phyloP scores from a whole-genome alignment of 2,797 vertebrate species.

The Mus minutoides region DNA sequence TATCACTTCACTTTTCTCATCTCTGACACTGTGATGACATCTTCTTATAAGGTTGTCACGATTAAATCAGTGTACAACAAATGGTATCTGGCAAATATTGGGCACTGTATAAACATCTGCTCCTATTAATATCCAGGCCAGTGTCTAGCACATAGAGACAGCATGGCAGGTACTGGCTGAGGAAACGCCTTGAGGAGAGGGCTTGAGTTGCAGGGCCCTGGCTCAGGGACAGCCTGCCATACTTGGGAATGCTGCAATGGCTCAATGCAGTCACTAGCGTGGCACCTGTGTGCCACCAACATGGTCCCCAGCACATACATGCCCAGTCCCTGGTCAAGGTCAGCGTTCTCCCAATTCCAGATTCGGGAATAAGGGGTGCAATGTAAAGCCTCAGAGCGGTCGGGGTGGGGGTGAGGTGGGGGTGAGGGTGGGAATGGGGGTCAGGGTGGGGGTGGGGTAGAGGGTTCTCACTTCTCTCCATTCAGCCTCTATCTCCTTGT shows the following conservation, averaged over 20 bases:
- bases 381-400: neutral
- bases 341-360: neutral
- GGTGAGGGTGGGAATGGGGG: neutral
- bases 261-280: neutral
- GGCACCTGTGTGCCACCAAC: neutral
- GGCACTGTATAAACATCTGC: neutral
- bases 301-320: rapidly evolving
- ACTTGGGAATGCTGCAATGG: neutral
- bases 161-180: neutral
- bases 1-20: neutral
- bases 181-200: neutral
- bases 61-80: neutral
- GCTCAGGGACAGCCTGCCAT: neutral
- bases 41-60: neutral
- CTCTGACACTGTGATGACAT: neutral
- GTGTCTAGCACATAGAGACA: neutral
- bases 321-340: too few relatives aligned
- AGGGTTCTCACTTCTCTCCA: neutral
- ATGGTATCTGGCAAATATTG: neutral
- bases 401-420: neutral
- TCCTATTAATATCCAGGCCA: neutral
- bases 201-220: neutral
- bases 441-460: neutral
- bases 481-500: neutral
- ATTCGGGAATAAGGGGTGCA: neutral